Conservation (phyloP, 2,113 vertebrate species). For the Pterocles burchelli region DNA sequence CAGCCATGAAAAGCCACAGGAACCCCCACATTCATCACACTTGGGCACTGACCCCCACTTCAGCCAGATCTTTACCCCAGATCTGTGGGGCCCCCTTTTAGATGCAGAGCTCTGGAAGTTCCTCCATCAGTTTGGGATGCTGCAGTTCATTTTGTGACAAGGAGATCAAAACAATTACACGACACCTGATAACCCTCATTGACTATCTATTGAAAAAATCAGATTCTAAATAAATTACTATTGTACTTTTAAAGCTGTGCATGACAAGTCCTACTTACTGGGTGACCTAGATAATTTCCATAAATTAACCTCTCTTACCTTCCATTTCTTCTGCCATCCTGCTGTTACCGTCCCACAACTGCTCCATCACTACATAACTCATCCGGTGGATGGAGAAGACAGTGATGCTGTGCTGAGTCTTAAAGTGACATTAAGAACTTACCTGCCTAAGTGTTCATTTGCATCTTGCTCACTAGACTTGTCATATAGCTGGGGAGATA, state of each 20-base stretch:
- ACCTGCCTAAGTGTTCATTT: slow-evolving; percentile 30
- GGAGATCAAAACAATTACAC: slow-evolving; percentile 57
- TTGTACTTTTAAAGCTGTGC: slow-evolving; percentile 55
- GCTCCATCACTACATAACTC: slow-evolving; percentile 36
- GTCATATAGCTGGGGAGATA: slow-evolving; percentile 50
- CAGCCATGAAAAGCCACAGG: not conserved
- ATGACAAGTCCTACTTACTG: slow-evolving; percentile 59
- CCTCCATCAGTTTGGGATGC: not conserved
- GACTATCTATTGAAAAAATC: slow-evolving; percentile 68
- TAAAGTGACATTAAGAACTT: slow-evolving; percentile 46
- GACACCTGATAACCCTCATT: slow-evolving; percentile 46
- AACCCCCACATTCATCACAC: fast-evolving
- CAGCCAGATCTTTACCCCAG: not conserved
- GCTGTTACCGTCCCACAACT: slow-evolving; percentile 67
- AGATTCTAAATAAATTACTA: slow-evolving; percentile 59
- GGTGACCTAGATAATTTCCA: slow-evolving; percentile 72
- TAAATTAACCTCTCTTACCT: slow-evolving; percentile 75
- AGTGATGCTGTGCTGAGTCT: slow-evolving; percentile 21
- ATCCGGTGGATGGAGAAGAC: slow-evolving; percentile 26
- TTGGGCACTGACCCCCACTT: not conserved
- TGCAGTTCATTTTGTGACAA: not conserved
- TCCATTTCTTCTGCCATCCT: slow-evolving; percentile 67
- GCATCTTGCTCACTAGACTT: slow-evolving; percentile 47
- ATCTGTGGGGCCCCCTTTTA: fast-evolving
- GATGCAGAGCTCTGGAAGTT: not conserved